Percentiles rank a stretch among this genome's conserved stretches.
phyloP scores from a whole-genome alignment of 2,888 invertebrate species.

The Brassicogethes aeneus region DNA sequence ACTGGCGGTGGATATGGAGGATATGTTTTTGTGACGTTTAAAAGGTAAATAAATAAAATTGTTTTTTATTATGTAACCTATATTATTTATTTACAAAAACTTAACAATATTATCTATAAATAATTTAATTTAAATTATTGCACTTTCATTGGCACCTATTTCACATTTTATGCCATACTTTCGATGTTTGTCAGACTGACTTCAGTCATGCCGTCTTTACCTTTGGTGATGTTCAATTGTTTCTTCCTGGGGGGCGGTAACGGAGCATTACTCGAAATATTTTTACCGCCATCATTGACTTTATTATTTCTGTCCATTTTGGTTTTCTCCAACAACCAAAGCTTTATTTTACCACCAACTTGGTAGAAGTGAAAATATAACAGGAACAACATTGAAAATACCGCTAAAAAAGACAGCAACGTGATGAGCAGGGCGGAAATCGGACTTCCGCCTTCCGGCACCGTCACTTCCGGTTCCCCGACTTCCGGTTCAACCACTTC shows the following conservation, averaged over 20 bases:
- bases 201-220: conserved; percentile 4
- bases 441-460: conserved; percentile 37
- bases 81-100: too few relatives aligned
- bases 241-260: neutral
- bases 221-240: conserved; percentile 1
- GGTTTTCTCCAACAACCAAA: conserved; percentile 41
- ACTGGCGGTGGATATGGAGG: too few relatives aligned
- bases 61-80: too few relatives aligned
- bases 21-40: too few relatives aligned
- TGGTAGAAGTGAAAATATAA: conserved; percentile 71
- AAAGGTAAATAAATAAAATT: too few relatives aligned
- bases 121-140: too few relatives aligned
- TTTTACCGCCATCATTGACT: neutral
- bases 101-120: too few relatives aligned
- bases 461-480: conserved; percentile 25
- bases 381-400: conserved; percentile 54
- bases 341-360: conserved; percentile 58
- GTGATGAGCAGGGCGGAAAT: conserved; percentile 52
- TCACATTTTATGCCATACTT: neutral
- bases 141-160: too few relatives aligned
- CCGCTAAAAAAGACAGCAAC: conserved; percentile 57
- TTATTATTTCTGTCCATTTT: conserved; percentile 5
- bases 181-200: neutral
- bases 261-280: neutral
- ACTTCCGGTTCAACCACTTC: conserved; percentile 32